Conservation (phyloP, 2,113 vertebrate species). For the Genyomyrus donnyi region DNA sequence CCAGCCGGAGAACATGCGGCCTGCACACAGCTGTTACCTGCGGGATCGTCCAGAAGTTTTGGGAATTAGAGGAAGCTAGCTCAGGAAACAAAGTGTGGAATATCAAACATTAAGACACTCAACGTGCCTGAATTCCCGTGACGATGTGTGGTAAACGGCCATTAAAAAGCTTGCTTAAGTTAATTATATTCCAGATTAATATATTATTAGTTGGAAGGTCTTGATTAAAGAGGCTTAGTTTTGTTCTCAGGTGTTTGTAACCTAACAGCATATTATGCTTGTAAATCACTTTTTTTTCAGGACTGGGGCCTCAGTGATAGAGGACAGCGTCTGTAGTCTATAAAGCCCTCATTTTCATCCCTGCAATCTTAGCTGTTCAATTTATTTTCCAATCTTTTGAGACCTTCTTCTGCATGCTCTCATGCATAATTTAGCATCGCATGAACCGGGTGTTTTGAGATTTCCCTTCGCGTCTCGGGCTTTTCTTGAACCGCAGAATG, state of each 20-base stretch:
- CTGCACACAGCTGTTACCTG: neutral
- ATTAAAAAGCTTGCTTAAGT: neutral
- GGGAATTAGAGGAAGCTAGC: neutral
- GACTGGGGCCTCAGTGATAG: neutral
- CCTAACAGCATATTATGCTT: neutral
- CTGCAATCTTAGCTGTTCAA: neutral
- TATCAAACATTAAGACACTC: neutral
- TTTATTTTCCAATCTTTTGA: constrained; percentile 4
- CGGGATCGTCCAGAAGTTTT: neutral
- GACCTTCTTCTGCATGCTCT: neutral
- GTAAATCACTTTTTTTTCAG: neutral
- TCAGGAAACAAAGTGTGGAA: neutral
- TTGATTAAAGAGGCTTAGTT: neutral
- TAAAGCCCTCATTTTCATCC: constrained; percentile 1
- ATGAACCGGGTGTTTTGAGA: neutral
- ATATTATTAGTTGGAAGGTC: neutral
- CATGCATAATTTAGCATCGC: neutral
- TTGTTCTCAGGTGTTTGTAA: neutral
- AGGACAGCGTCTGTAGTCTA: neutral
- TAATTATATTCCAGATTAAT: neutral
- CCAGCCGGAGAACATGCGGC: neutral
- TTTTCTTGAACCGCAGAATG: neutral
- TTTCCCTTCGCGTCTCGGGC: neutral
- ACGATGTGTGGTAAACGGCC: neutral
- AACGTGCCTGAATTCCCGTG: neutral